Evolutionary conservation across 2,797 vertebrate species (phyloP), one percentile per base, ranked within the genome.

Genomic region (Salmo trutta): DNA sequence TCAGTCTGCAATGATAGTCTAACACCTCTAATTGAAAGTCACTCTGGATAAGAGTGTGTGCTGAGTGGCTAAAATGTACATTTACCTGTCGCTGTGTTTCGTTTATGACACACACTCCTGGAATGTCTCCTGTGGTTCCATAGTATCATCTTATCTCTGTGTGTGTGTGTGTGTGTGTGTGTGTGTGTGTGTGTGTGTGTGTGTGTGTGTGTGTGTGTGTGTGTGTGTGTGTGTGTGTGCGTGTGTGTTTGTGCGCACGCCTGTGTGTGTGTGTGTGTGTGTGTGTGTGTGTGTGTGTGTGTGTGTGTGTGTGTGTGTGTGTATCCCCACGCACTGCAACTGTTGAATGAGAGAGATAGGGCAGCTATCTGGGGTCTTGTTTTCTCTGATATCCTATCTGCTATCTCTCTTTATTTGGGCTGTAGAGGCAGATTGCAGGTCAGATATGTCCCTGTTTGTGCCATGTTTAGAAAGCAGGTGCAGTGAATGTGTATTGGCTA

Each of bases 341-440:
- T 19, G 76, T 79, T 59, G 77, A 16, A 73, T 72, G 79, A 72
- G 16, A 7, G 16, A 6, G 88, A 91, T 91, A 91, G 76, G 67
- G 15, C 75, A 76, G 74, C 87, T 84, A 75, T 81, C 86, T 80
- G 70, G 75, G 76, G 83, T 78, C 72, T 73, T 24, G 72, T 78
- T 2, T 65, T 5, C 31, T 31, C 53, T 82, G 83, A 88, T 77
- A 84, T 1, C 12, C 27, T 15, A 66, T 83, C 80, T 88, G 27
- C 64, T 73, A 75, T 82, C 78, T 16, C 29, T 14, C 41, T 65
- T 14, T 0, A 75, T 47, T n/a, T 7, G 27, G 64, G 64, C 64
- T 16, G 1, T 66, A 66, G 64, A 68, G 29, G 6, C 66, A 68
- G 66, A 68, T 68, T 68, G 65, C 31, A 19, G 66, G 66, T 17